A percentile compares a stretch with the other conserved stretches of the same genome.
phyloP scores from a whole-genome alignment of 2,113 vertebrate genomes.

The Festucalex cinctus region DNA sequence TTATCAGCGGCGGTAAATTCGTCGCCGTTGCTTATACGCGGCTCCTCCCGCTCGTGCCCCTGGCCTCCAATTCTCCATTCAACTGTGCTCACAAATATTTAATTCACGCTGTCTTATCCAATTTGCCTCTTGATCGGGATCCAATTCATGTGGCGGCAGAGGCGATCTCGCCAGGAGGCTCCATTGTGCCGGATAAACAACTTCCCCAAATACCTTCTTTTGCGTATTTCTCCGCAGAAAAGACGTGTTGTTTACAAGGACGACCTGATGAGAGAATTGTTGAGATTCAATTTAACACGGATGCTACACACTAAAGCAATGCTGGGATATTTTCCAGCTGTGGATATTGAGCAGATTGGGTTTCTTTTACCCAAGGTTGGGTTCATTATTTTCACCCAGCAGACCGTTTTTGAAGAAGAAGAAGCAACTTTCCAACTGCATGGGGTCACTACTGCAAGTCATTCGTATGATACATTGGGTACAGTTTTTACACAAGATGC shows the following conservation, averaged over 20 bases:
- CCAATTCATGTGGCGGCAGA: constrained; percentile 33
- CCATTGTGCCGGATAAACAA: constrained; percentile 32
- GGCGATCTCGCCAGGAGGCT: constrained; percentile 25
- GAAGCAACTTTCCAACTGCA: too few relatives aligned
- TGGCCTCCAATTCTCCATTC: constrained; percentile 42
- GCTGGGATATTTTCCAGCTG: too few relatives aligned
- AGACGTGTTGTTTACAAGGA: constrained; percentile 18
- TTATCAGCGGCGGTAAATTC: constrained; percentile 43
- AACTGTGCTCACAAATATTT: constrained; percentile 52
- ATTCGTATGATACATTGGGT: too few relatives aligned
- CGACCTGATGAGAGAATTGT: constrained; percentile 16
- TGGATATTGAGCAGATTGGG: too few relatives aligned
- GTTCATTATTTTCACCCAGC: too few relatives aligned
- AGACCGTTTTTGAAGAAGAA: too few relatives aligned
- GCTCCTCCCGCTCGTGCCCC: constrained; percentile 48
- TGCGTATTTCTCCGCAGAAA: constrained; percentile 18
- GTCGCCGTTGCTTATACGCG: constrained; percentile 36
- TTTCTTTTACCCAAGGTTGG: too few relatives aligned
- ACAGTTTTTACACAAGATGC: too few relatives aligned
- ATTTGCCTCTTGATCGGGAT: constrained; percentile 41
- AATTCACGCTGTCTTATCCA: constrained; percentile 48
- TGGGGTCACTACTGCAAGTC: too few relatives aligned
- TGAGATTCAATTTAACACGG: constrained; percentile 20
- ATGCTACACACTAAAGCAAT: not conserved
- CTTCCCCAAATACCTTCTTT: constrained; percentile 25